Evolutionary conservation across 2,888 invertebrate genomes (phyloP).

Genomic region (Patella depressa): DNA sequence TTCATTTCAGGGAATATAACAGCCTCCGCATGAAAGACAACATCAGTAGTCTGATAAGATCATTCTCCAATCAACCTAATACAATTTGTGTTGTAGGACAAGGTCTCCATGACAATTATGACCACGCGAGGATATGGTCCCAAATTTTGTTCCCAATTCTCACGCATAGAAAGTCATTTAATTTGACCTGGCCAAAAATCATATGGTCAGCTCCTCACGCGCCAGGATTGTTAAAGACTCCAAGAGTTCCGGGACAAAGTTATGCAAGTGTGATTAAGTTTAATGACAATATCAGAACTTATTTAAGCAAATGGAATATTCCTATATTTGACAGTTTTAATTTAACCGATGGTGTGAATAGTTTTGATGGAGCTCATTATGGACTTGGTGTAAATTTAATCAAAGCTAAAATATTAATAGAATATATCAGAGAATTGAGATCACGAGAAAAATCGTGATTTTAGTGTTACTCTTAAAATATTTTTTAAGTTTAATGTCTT

Average conservation of each 20-base stretch:
- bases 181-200: constrained; percentile 19
- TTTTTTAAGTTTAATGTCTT: too few relatives aligned
- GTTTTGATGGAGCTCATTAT: constrained; percentile 36
- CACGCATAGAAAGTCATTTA: not conserved
- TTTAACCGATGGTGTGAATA: constrained; percentile 34
- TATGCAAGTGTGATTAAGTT: constrained; percentile 19
- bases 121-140: not conserved
- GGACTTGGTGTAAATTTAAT: constrained; percentile 33
- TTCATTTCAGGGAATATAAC: constrained; percentile 22
- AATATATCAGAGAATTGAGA: constrained; percentile 27
- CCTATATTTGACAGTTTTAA: constrained; percentile 33
- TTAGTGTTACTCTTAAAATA: too few relatives aligned
- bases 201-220: constrained; percentile 33
- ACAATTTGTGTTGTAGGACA: constrained; percentile 29
- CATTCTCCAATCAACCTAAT: constrained; percentile 14
- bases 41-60: constrained; percentile 16
- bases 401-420: constrained; percentile 30
- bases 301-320: constrained; percentile 17
- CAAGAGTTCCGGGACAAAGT: constrained; percentile 21
- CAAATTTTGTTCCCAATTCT: constrained; percentile 18
- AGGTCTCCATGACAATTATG: constrained; percentile 33
- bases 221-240: constrained; percentile 38
- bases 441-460: constrained; percentile 15
- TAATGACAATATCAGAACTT: constrained; percentile 20
- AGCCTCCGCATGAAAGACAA: not conserved